A percentile compares a stretch with the other conserved stretches of the same genome.
Conservation (phyloP, 2,888 invertebrate genomes). For the Drosophila trichaetosa region DNA sequence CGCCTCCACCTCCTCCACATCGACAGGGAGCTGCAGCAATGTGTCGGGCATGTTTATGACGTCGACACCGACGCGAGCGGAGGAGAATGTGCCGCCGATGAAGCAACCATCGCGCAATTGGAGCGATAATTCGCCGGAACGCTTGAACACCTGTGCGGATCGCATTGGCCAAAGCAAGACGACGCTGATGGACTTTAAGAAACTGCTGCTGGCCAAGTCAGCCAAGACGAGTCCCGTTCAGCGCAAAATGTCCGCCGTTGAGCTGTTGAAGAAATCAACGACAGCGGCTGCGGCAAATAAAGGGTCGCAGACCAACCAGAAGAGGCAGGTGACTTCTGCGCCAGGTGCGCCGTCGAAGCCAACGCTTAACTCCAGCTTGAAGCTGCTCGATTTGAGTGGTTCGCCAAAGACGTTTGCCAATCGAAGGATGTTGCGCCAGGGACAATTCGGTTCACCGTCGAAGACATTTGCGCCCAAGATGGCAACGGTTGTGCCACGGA, state of each 20-base stretch:
- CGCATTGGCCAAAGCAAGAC: constrained; percentile 90
- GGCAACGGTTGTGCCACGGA: constrained; percentile 85
- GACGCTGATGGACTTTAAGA: constrained; percentile 93
- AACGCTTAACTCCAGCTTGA: constrained; percentile 86
- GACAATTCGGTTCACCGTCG: constrained; percentile 86
- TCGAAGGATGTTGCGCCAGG: constrained; percentile 86
- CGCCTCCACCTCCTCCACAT: neutral
- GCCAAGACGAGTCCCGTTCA: constrained; percentile 87
- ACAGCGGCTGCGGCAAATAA: constrained; percentile 56
- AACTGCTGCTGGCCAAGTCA: constrained; percentile 91
- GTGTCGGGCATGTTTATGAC: constrained; percentile 88
- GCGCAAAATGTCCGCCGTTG: constrained; percentile 90
- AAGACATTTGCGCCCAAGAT: constrained; percentile 87
- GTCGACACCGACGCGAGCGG: constrained; percentile 87
- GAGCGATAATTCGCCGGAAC: constrained; percentile 81
- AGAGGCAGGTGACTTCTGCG: constrained; percentile 31
- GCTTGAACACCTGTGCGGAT: constrained; percentile 87
- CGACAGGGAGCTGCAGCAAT: constrained; percentile 61
- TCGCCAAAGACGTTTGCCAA: constrained; percentile 90
- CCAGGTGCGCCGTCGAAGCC: constrained; percentile 55
- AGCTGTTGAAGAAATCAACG: constrained; percentile 88
- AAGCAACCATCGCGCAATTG: constrained; percentile 81
- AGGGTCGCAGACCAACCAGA: constrained; percentile 16
- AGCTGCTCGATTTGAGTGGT: constrained; percentile 89
- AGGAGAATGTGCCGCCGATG: constrained; percentile 76